phyloP scores from a whole-genome alignment of 2,113 vertebrate genomes.

The human region DNA sequence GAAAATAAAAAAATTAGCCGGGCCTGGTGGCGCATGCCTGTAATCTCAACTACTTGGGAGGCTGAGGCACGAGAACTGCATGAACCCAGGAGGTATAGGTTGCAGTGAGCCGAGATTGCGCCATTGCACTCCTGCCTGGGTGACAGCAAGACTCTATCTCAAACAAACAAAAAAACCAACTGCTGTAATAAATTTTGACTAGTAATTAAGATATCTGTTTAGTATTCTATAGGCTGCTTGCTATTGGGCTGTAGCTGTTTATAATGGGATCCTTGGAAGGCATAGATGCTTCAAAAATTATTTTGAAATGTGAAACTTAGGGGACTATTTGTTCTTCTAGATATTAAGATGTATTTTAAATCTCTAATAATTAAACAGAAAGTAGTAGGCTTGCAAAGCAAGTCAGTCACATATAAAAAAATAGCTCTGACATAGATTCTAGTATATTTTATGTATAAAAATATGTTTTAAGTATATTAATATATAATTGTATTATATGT shows the following conservation, averaged over 20 bases:
- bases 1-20: too few relatives aligned
- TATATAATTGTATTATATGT: too few relatives aligned
- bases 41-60: too few relatives aligned
- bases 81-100: too few relatives aligned
- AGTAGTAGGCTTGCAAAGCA: neutral
- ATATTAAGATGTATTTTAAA: neutral
- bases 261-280: neutral
- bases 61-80: too few relatives aligned
- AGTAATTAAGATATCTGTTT: neutral
- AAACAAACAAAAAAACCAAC: neutral
- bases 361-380: neutral
- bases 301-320: slow-evolving; percentile 47
- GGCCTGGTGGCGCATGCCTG: too few relatives aligned
- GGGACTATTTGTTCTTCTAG: neutral
- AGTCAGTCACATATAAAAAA: neutral
- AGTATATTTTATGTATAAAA: neutral
- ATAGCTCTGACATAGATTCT: neutral
- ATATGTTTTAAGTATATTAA: neutral
- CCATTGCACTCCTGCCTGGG: too few relatives aligned
- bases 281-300: slow-evolving; percentile 12
- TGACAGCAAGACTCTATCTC: too few relatives aligned
- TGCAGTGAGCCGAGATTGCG: too few relatives aligned
- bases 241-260: neutral
- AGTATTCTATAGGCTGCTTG: neutral
- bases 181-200: neutral